Evolutionary conservation across 2,797 vertebrate species (phyloP).

Genomic region (Hyperoplus lanceolatus): DNA sequence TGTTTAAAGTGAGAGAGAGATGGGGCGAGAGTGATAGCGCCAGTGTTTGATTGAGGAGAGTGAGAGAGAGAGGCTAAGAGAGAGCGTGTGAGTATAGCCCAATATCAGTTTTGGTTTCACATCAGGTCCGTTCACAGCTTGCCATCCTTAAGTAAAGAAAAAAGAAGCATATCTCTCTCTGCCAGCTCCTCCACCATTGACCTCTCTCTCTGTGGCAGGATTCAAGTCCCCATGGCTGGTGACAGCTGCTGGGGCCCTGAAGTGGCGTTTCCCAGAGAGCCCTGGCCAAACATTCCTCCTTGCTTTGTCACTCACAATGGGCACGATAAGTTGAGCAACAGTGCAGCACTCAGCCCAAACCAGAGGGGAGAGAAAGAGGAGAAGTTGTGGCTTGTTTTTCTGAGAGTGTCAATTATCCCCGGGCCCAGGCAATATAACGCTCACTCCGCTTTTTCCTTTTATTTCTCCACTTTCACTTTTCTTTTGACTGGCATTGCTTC

Average conservation of each 20-base stretch:
- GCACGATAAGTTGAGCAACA: slow-evolving; percentile 80
- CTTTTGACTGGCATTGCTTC: slow-evolving; percentile 56
- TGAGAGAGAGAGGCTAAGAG: slow-evolving; percentile 26
- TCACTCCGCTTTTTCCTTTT: slow-evolving; percentile 22
- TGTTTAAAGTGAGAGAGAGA: neutral
- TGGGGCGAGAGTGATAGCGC: slow-evolving; percentile 12
- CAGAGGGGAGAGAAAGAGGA: slow-evolving; percentile 68
- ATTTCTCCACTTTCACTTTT: slow-evolving; percentile 36
- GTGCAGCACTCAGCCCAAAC: slow-evolving; percentile 67
- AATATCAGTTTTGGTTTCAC: slow-evolving; percentile 85
- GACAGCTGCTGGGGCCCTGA: slow-evolving; percentile 89
- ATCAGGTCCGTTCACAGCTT: slow-evolving; percentile 89
- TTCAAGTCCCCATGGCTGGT: slow-evolving; percentile 86
- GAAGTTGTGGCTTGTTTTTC: slow-evolving; percentile 79
- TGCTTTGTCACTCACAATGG: slow-evolving; percentile 84
- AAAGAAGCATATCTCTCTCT: slow-evolving; percentile 81
- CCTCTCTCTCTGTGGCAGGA: slow-evolving; percentile 88
- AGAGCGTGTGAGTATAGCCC: slow-evolving; percentile 18
- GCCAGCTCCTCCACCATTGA: slow-evolving; percentile 89
- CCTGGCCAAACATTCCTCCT: slow-evolving; percentile 88
- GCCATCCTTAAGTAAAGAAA: slow-evolving; percentile 86
- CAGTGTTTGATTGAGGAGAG: slow-evolving; percentile 7
- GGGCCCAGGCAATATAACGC: slow-evolving; percentile 43
- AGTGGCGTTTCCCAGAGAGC: slow-evolving; percentile 91
- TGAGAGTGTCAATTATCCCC: slow-evolving; percentile 79